phyloP scores from a whole-genome alignment of 1,140 invertebrate species.

The Camponotus floridanus region DNA sequence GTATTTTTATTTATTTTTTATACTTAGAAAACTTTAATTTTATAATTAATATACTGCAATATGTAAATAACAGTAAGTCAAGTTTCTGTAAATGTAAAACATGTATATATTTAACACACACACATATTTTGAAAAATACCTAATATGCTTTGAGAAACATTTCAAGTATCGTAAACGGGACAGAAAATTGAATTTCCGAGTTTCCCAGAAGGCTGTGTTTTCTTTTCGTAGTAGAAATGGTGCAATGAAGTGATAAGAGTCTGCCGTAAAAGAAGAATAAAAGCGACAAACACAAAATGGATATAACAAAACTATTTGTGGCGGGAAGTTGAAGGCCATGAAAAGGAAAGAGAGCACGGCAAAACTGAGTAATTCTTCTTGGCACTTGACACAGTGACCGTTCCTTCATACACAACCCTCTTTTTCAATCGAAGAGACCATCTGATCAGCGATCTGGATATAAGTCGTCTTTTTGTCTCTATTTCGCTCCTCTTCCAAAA shows the following conservation, averaged over 20 bases:
- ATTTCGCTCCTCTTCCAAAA: conserved; percentile 34
- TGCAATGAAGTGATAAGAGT: conserved; percentile 52
- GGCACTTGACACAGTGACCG: conserved; percentile 53
- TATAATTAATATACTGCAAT: neutral
- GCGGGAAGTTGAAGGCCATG: conserved; percentile 47
- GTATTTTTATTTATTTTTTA: neutral
- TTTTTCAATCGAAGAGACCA: conserved; percentile 55
- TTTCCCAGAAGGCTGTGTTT: conserved; percentile 33
- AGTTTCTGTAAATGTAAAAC: neutral
- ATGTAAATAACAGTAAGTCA: neutral
- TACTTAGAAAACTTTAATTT: neutral
- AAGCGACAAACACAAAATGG: conserved; percentile 40
- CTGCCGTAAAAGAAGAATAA: conserved; percentile 26
- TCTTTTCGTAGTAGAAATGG: conserved; percentile 44
- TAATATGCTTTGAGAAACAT: conserved; percentile 41
- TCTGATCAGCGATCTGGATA: conserved; percentile 43
- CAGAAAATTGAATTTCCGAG: conserved; percentile 56
- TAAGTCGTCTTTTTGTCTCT: conserved; percentile 16
- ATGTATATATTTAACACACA: neutral
- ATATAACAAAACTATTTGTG: conserved; percentile 56
- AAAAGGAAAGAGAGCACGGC: conserved; percentile 12
- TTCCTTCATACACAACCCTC: conserved; percentile 11
- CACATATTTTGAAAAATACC: neutral
- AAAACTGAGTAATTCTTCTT: conserved; percentile 58
- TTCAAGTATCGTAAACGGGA: conserved; percentile 57